Evolutionary conservation across 2,797 vertebrate genomes (phyloP), one percentile per base, ranked within the genome.

Genomic region (Labroides dimidiatus): DNA sequence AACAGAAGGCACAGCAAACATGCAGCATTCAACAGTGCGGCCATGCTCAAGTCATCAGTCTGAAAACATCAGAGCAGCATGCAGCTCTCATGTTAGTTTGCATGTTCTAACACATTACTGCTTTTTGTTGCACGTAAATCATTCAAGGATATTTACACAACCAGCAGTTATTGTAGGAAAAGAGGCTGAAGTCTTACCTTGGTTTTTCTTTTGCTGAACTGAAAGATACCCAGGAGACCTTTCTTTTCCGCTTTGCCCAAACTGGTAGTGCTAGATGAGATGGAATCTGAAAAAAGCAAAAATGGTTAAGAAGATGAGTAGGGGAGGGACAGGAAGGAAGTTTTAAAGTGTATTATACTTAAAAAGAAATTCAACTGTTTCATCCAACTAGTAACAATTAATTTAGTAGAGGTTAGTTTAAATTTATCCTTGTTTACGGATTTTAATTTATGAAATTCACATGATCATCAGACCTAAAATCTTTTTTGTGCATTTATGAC

Each of bases 151-250:
- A 33, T 8, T 33, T 4, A 33, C 30, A 33, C 24, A 33, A 9
- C 7, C 30, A 33, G 8, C 30, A 33, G 8, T 33, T 7, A 33
- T 33, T 33, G 30, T 33, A 17, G 9, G 44, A 19, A 44, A 0
- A 12, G 19, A 33, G 19, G 43, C 10, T 39, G 0, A n/a, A 73
- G 1, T 37, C 75, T 92, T 94, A 98, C 97, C 95, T 97, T 96
- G 59, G 78, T 93, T 92, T 86, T 96, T 64, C 93, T 94, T 83
- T 90, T 94, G 74, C 91, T 94, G 76, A 96, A 94, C 72, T 92
- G 95, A 80, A 98, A 96, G 80, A 98, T 91, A 78, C 96, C 96
- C 80, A 97, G 88, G 37, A 99, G 83, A 37, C 95, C 94, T 87
- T 94, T 97, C 88, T 96, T 99, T 78, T 96, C 96, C 47, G 89